Conservation (phyloP, 2,113 vertebrate genomes). For the Choloepus hoffmanni region DNA sequence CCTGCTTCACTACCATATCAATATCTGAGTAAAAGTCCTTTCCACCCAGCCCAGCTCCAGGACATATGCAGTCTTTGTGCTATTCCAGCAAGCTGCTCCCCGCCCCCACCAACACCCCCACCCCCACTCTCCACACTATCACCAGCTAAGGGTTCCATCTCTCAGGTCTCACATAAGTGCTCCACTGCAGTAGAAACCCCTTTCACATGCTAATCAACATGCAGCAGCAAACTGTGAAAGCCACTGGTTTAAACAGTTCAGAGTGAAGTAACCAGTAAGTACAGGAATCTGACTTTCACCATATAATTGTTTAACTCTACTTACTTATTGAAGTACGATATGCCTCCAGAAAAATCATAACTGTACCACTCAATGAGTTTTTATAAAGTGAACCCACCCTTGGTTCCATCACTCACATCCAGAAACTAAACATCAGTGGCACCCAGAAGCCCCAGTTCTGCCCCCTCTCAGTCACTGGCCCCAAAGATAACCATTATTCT, state of each 20-base stretch:
- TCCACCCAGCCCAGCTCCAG: neutral
- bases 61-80: fast-evolving
- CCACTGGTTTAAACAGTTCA: neutral
- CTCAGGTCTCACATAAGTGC: neutral
- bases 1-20: neutral
- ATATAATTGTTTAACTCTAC: neutral
- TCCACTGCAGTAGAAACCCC: neutral
- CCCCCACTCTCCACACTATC: neutral
- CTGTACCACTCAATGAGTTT: neutral
- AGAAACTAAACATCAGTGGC: neutral
- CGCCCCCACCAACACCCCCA: neutral
- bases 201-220: neutral
- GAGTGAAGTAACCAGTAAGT: neutral
- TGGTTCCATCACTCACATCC: neutral
- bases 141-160: neutral
- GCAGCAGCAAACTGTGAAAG: neutral
- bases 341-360: neutral
- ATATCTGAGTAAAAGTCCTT: neutral
- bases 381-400: neutral
- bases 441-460: neutral
- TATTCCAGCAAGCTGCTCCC: neutral
- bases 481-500: neutral
- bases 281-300: neutral
- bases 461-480: neutral
- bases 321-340: neutral